Evolutionary conservation across 2,113 vertebrate genomes (phyloP).

Genomic region (Gymnogyps californianus): DNA sequence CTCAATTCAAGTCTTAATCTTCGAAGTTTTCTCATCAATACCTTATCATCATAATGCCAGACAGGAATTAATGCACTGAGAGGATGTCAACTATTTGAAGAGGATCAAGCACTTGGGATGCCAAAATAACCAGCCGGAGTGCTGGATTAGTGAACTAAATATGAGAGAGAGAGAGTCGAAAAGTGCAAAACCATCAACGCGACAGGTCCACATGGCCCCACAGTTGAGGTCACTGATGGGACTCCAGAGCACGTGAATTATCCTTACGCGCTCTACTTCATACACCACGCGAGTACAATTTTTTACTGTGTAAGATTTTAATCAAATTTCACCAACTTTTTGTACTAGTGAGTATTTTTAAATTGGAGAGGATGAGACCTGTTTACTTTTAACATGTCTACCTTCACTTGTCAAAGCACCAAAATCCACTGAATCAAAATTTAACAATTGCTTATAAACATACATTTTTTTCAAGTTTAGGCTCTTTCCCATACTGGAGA

Average conservation of each 20-base stretch:
- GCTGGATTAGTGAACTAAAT: background rate
- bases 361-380: background rate
- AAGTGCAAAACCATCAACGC: rapidly evolving
- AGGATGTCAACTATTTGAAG: background rate
- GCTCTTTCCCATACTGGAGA: background rate
- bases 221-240: rapidly evolving
- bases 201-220: background rate
- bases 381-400: background rate
- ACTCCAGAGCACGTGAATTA: background rate
- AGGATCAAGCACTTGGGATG: background rate
- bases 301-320: background rate
- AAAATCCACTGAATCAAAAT: background rate
- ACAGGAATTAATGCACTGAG: background rate
- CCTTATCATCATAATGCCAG: background rate
- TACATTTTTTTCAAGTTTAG: background rate
- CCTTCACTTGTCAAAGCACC: rapidly evolving
- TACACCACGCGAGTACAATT: rapidly evolving
- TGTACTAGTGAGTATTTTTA: background rate
- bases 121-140: background rate
- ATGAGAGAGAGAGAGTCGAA: rapidly evolving
- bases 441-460: background rate
- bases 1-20: background rate
- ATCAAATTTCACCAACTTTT: background rate
- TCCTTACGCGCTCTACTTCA: rapidly evolving
- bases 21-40: background rate